Base-by-base conservation (phyloP, 2,113 vertebrate species). In the Pterocles orientalis region DNA sequence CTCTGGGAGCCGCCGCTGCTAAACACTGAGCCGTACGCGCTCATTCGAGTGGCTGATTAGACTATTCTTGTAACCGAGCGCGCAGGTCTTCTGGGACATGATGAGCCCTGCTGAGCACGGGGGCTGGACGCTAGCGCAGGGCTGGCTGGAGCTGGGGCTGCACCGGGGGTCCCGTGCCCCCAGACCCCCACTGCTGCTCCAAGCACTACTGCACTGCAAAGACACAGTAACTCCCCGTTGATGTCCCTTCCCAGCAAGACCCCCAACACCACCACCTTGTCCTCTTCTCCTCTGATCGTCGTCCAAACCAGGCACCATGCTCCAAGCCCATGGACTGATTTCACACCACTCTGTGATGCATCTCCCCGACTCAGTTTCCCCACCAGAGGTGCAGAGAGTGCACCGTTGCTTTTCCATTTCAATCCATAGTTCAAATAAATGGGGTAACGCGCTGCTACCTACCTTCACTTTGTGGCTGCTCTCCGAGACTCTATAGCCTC, bases 11-110 rank as follows among this genome's bases (percentile, higher is more conserved):
- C 54, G 20, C 39, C 1, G 2, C 28, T 1, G 5, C 23, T 39
- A 4, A 56, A 61, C 33, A 31, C 0, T 1, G 53, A 50, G 41
- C 41, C 41, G 26, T 15, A n/a, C 3, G 1, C 0, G 2, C 41
- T 53, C 15, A 21, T 85, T 28, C 2, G 6, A 34, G 60, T 6
- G 26, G 26, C 45, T 28, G n/a, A 47, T 14, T 25, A 18, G 21
- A 33, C 72, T 45, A 7, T 21, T 56, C 62, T 36, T 66, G 89
- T 64, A 62, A 82, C 50, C 36, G 58, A 57, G 28, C 41, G 24
- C 0, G 1, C 2, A 4, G 5, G 7, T 15, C 82, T 82, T 78
- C 65, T 69, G 71, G 48, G 70, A 57, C 11, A 12, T 10, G 70
- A 29, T 53, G 72, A 31, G 10, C 43, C 36, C 36, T 26, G 34